Evolutionary conservation across 1,140 invertebrate genomes (phyloP), one percentile per base, ranked within the genome.

Genomic region (Olivierus martensii): DNA sequence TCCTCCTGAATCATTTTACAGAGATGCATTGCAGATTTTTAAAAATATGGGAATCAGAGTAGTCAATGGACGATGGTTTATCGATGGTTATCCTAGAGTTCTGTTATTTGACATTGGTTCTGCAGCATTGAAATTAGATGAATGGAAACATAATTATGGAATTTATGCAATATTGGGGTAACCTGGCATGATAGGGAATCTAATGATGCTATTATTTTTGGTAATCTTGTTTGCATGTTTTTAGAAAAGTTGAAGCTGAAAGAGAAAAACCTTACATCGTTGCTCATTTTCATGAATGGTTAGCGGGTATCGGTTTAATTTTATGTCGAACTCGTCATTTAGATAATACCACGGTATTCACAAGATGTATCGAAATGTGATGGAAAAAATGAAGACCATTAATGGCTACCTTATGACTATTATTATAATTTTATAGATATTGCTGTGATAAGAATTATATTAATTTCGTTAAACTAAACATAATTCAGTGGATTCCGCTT

Each of bases 251-350:
- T 28, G 50, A 56, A 36, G 55, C 53, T 34, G 53, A 65, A 49
- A 73, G 77, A 35, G 69, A 67, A 4, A 73, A 76, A 4, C 86
- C 91, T 0, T 70, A 81, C 39, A 78, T 99, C 49, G 82, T 95
- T 1, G 80, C 85, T 7, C 94, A 98, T 68, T 99, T 97, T 69
- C 95, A 99, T 66, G 95, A 99, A 73, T 99, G 95, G 95, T 84
- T 97, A 64, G 87, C 94, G 0, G 95, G 94, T 35, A 79, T 96
- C 39, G 94, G 88, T 0, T 75, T 99, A 1, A 89, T 99, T 42
- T 79, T 89, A 45, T 65, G 81, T 3, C 77, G 89, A 57, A 83
- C 85, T 6, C 79, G 87, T 62, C 83, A 90, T 61, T 71, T 95
- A n/a, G 86, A 96, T 64, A 81, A 96, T 2, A 84, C 93, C 0